These are phyloP conservation scores for Argyra leucocephala DNA, from an alignment of 2,888 invertebrate genomes.

Conservation along the genomic window DNA sequence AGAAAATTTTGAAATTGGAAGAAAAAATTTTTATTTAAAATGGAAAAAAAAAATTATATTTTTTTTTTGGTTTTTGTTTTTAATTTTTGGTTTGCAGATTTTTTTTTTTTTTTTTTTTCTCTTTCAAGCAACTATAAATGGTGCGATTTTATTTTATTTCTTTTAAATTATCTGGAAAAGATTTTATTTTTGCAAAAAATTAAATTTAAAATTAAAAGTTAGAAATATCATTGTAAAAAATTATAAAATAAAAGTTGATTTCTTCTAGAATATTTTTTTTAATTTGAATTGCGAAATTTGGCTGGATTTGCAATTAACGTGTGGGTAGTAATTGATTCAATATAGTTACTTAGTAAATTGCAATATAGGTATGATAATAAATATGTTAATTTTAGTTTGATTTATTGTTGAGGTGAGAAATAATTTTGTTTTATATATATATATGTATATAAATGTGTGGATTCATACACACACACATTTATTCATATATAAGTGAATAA, in stretches of 20 bases:
- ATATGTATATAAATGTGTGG: too few species aligned
- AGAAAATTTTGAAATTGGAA: conserved; percentile 31
- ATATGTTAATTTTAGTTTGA: background rate
- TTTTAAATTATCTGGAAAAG: background rate
- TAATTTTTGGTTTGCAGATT: too few species aligned
- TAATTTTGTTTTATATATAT: background rate
- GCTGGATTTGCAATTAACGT: background rate
- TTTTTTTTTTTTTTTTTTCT: too few species aligned
- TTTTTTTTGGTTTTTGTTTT: too few species aligned
- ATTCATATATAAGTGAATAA: background rate
- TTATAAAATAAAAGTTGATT: background rate
- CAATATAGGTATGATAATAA: background rate
- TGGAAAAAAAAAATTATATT: background rate
- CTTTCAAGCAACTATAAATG: background rate
- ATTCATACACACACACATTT: background rate
- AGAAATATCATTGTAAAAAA: background rate
- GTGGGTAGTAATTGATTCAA: background rate
- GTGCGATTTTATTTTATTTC: background rate
- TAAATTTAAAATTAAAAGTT: background rate
- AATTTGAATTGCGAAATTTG: conserved; percentile 1
- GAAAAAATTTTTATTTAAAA: conserved; percentile 20
- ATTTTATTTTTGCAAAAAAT: too few species aligned
- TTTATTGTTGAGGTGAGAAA: background rate
- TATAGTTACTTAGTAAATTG: background rate
- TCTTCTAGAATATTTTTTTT: background rate